Percentiles rank a stretch among this genome's conserved stretches.
Conservation (phyloP, 2,113 vertebrate genomes). For the Parus major region DNA sequence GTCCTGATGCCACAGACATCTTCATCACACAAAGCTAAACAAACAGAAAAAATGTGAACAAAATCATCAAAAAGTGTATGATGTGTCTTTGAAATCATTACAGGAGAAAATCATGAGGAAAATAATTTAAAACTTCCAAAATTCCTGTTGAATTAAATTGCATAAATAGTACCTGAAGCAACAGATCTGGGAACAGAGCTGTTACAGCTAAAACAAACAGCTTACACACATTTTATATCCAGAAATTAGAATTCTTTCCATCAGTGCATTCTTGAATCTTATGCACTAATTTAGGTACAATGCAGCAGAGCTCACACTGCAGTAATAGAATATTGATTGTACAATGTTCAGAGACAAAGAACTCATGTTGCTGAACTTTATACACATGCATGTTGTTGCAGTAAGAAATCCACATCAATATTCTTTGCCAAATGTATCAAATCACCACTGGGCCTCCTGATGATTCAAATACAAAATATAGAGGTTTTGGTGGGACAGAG, state of each 20-base stretch:
- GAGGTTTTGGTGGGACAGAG: constrained; percentile 25
- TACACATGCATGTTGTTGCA: constrained; percentile 60
- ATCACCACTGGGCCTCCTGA: background rate
- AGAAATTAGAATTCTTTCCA: constrained; percentile 57
- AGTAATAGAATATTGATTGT: constrained; percentile 76
- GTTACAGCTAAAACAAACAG: background rate
- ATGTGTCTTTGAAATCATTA: background rate
- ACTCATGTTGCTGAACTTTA: constrained; percentile 50
- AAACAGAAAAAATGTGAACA: background rate
- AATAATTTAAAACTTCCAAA: background rate
- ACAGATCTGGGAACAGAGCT: background rate
- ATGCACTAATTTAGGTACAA: constrained; percentile 66
- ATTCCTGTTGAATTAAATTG: background rate
- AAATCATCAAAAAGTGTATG: background rate
- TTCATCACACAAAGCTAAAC: background rate
- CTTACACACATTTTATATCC: background rate
- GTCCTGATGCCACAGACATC: background rate
- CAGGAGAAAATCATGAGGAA: background rate
- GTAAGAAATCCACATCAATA: constrained; percentile 43
- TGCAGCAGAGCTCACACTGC: constrained; percentile 32
- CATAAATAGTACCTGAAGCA: background rate
- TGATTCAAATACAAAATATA: constrained; percentile 64
- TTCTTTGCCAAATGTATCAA: constrained; percentile 45
- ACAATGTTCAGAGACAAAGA: constrained; percentile 62
- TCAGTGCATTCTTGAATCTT: constrained; percentile 31